Conservation (phyloP, 2,797 vertebrate genomes). For the Tapirus indicus region DNA sequence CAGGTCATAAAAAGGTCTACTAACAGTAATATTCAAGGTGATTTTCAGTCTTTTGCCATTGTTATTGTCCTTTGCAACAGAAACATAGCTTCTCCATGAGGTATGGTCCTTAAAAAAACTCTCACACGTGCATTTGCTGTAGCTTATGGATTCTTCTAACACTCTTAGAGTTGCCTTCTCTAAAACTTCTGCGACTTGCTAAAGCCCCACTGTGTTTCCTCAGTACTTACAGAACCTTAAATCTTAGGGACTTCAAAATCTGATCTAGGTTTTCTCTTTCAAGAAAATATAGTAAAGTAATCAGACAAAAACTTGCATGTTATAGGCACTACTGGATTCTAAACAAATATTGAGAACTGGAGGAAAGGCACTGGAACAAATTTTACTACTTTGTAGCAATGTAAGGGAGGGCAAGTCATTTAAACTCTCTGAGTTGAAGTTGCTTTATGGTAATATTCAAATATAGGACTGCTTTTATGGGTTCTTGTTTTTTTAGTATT, state of each 20-base stretch:
- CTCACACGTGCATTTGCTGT: background rate
- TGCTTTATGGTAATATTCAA: background rate
- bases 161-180: background rate
- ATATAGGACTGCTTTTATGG: background rate
- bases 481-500: background rate
- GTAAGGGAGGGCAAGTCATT: background rate
- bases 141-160: background rate
- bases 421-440: background rate
- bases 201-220: background rate
- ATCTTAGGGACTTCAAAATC: background rate
- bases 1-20: slow-evolving; percentile 87
- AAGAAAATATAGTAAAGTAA: background rate
- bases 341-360: background rate
- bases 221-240: background rate
- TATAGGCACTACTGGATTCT: background rate
- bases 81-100: background rate
- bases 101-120: background rate
- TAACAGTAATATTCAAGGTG: slow-evolving; percentile 88
- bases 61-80: slow-evolving; percentile 64
- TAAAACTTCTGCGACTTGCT: background rate
- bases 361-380: background rate
- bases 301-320: background rate
- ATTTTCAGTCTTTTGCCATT: slow-evolving; percentile 84
- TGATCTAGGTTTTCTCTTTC: background rate
- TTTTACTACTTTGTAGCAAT: background rate